Evolutionary conservation across 1,140 invertebrate species (phyloP).

Genomic region (Euglossa dilemma): DNA sequence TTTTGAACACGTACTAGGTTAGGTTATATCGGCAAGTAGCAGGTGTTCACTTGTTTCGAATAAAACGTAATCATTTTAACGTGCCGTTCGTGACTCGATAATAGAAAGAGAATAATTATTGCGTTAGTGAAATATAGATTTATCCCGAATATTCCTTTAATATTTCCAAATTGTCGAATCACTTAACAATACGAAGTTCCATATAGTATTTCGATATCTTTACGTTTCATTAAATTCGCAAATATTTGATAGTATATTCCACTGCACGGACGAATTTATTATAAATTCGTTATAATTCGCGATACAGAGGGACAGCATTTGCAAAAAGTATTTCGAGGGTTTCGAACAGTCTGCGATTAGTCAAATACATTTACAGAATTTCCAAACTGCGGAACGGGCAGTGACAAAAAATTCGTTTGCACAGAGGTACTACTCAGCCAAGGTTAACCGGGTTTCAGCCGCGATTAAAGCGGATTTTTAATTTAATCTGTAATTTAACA

Average conservation of each 20-base stretch:
- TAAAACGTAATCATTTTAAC: not conserved
- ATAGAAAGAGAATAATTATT: not conserved
- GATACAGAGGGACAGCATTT: not conserved
- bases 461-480: not conserved
- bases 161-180: not conserved
- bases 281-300: not conserved
- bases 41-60: not conserved
- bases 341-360: not conserved
- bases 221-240: not conserved
- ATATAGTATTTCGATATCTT: not conserved
- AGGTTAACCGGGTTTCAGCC: too few species aligned
- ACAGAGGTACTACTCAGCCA: too few species aligned
- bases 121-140: not conserved
- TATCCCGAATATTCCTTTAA: not conserved
- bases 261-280: not conserved
- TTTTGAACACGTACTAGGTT: too few species aligned
- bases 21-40: not conserved
- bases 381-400: not conserved
- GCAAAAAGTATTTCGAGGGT: not conserved
- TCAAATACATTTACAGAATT: not conserved
- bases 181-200: not conserved
- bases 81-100: not conserved
- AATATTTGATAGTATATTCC: not conserved
- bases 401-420: not conserved
- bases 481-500: slow-evolving; percentile 7